Evolutionary conservation across 2,888 invertebrate genomes (phyloP).

Genomic region (Parapristionchus giblindavisi): DNA sequence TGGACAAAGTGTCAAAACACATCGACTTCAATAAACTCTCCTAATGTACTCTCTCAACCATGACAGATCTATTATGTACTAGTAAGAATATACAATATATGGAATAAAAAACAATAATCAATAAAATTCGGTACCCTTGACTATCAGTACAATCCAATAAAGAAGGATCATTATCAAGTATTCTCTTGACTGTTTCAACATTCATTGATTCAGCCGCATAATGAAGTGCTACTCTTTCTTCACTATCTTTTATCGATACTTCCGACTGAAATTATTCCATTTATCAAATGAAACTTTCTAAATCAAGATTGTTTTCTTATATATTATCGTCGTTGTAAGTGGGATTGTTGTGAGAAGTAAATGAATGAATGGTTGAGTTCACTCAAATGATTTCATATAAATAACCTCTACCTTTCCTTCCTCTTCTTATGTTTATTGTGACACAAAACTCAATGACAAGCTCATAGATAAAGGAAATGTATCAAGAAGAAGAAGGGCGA

Average conservation of each 20-base stretch:
- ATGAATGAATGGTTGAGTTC: no score
- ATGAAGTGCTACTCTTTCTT: slow-evolving; percentile 81
- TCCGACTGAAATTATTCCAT: slow-evolving; percentile 41
- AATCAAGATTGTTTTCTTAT: background rate
- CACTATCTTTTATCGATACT: slow-evolving; percentile 52
- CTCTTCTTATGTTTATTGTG: slow-evolving; percentile 11
- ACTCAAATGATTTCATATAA: no score
- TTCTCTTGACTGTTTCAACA: slow-evolving; percentile 78
- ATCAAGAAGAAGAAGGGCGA: background rate
- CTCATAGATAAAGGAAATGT: no score
- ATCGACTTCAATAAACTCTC: no score
- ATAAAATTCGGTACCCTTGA: no score
- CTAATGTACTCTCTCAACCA: slow-evolving; percentile 17
- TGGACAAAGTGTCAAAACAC: no score
- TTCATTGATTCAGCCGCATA: slow-evolving; percentile 83
- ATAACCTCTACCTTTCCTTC: slow-evolving; percentile 14
- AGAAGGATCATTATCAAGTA: slow-evolving; percentile 83
- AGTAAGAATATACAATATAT: background rate
- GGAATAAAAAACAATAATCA: background rate
- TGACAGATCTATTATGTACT: no score
- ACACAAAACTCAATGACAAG: no score
- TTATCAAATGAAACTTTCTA: background rate
- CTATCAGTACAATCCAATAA: slow-evolving; percentile 77
- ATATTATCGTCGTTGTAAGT: background rate
- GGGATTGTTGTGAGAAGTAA: no score